These are phyloP conservation scores for Coremacera marginata DNA, from an alignment of 2,888 invertebrate species.

Conservation along the genomic window DNA sequence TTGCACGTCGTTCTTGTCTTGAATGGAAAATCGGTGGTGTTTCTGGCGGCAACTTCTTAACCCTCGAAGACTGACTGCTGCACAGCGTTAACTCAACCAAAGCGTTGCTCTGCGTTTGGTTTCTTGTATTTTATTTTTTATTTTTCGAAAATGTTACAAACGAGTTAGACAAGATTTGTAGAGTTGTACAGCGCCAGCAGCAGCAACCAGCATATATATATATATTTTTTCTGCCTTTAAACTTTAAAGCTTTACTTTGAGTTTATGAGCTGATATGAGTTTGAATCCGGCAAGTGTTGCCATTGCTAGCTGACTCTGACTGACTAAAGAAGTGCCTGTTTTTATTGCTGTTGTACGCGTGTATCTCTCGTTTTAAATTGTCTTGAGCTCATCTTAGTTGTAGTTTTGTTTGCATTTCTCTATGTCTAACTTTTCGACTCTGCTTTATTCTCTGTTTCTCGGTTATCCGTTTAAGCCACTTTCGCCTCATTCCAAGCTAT, in stretches of 20 bases:
- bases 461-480: neutral
- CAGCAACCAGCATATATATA: no score
- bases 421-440: neutral
- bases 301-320: neutral
- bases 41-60: no score
- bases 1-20: no score
- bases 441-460: neutral
- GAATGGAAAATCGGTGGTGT: no score
- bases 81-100: no score
- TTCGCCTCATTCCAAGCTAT: neutral
- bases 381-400: neutral
- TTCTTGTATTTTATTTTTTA: no score
- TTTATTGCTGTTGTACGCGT: neutral
- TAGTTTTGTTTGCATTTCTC: neutral
- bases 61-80: no score
- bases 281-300: neutral
- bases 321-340: neutral
- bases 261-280: neutral
- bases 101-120: no score
- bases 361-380: neutral
- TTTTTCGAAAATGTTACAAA: no score
- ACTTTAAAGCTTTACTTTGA: neutral
- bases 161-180: no score
- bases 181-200: no score
- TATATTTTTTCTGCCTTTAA: neutral